Evolutionary conservation across 2,888 invertebrate genomes (phyloP), one percentile per base, ranked within the genome.

Genomic region (Cataglyphis cursor): DNA sequence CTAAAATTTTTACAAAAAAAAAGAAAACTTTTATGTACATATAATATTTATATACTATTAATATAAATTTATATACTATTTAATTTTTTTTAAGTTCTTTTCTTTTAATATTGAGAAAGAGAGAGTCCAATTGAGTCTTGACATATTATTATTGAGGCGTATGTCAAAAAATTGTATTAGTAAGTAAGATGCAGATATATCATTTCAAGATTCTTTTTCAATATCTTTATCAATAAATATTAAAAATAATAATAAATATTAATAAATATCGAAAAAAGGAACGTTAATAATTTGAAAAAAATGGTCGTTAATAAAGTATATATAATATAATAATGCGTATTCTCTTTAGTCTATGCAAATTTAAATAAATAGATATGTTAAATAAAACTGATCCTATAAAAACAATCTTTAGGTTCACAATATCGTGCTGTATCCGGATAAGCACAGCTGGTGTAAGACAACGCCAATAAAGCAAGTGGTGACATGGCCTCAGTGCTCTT

Each of bases 401-500:
- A 24, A 57, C 8, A 57, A 57, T 28, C 59, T 59, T 24, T 87
- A 97, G 96, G 97, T 97, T 9, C 97, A 97, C 95, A 97, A 97
- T 92, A 96, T 97, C 84, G 97, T 97, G 4, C 93, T 97, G 59
- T 97, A 97, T 91, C 97, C 97, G 1, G 96, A 97, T 92, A 96
- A 96, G 89, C 96, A 97, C 93, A 97, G 97, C 35, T 97, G 97
- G 97, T 97, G 97, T 93, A 96, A 96, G 91, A 96, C 96, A 24
- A 96, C 96, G 41, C 96, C 96, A 6, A 97, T 97, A 87, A 96
- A 96, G 92, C 97, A 97, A 93, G 96, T 97, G 31, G 96, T 97
- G 54, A 96, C 96, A n/a, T 96, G 96, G 93, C 96, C 96, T 1
- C 96, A 96, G 76, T 97, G 96, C 92, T 96, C 96, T 86, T 96